Evolutionary conservation across 2,888 invertebrate genomes (phyloP).

Genomic region (Euspilapteryx auroguttella): DNA sequence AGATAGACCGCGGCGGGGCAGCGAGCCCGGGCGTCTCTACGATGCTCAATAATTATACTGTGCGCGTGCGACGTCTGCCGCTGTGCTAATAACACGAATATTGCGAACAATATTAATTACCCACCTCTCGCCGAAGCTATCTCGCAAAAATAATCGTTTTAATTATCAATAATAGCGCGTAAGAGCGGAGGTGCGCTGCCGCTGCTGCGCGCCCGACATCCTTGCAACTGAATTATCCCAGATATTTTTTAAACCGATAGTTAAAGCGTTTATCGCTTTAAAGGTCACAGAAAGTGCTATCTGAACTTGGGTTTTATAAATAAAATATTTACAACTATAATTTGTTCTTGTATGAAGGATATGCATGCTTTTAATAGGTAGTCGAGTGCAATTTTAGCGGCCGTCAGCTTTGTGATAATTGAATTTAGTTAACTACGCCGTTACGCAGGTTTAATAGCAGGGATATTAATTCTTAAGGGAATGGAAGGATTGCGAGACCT

Average conservation of each 20-base stretch:
- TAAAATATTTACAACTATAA: constrained; percentile 14
- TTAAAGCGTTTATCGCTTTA: constrained; percentile 4
- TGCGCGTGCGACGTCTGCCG: background rate
- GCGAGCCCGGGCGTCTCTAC: too few species aligned
- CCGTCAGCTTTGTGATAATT: constrained; percentile 18
- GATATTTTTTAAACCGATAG: constrained; percentile 1
- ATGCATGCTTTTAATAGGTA: constrained; percentile 6
- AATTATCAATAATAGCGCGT: constrained; percentile 25
- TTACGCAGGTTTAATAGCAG: constrained; percentile 21
- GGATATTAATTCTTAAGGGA: constrained; percentile 25
- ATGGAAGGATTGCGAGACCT: too few species aligned
- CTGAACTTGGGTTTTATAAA: constrained; percentile 11
- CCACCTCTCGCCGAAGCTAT: constrained; percentile 14
- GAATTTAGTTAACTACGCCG: constrained; percentile 26
- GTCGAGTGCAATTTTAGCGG: constrained; percentile 5
- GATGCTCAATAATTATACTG: constrained; percentile 2
- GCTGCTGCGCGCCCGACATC: constrained; percentile 1
- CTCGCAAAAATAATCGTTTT: constrained; percentile 25
- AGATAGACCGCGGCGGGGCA: too few species aligned
- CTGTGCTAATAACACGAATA: constrained; percentile 16
- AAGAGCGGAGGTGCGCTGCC: constrained; percentile 5
- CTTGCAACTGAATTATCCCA: background rate
- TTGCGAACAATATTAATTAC: constrained; percentile 23
- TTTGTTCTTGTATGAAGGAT: constrained; percentile 10
- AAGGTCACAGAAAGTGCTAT: constrained; percentile 7